phyloP scores from a whole-genome alignment of 2,113 vertebrate genomes.

The Morone chrysops region DNA sequence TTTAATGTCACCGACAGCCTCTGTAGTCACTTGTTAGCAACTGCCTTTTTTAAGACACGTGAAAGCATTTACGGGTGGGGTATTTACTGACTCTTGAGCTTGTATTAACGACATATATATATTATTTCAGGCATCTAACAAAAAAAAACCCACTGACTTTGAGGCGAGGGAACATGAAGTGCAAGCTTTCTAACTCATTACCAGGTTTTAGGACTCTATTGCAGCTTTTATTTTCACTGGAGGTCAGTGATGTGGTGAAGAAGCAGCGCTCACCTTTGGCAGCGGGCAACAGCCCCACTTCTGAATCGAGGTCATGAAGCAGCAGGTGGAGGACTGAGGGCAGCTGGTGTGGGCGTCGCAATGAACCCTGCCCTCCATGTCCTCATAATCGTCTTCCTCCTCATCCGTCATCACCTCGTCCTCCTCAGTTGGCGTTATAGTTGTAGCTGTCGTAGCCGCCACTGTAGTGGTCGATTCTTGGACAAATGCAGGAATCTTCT shows the following conservation, averaged over 20 bases:
- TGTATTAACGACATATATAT: too few relatives aligned
- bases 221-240: not conserved
- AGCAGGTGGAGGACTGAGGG: slow-evolving; percentile 75
- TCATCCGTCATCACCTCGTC: not conserved
- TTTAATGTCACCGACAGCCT: too few relatives aligned
- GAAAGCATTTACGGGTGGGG: too few relatives aligned
- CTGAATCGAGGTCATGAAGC: slow-evolving; percentile 51
- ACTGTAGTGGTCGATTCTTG: not conserved
- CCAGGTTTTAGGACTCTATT: too few relatives aligned
- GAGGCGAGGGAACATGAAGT: too few relatives aligned
- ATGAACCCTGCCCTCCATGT: not conserved
- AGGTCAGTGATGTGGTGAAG: not conserved
- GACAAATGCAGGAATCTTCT: slow-evolving; percentile 21
- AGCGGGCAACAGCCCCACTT: slow-evolving; percentile 80
- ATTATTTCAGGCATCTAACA: too few relatives aligned
- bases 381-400: not conserved
- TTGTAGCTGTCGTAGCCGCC: not conserved
- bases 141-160: too few relatives aligned
- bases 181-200: too few relatives aligned
- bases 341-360: slow-evolving; percentile 78
- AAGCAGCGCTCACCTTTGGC: slow-evolving; percentile 59
- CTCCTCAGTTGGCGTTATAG: not conserved
- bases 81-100: too few relatives aligned
- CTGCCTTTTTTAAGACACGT: too few relatives aligned
- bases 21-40: too few relatives aligned